Evolutionary conservation across 2,888 invertebrate genomes (phyloP).

Genomic region (Isoperla grammatica): DNA sequence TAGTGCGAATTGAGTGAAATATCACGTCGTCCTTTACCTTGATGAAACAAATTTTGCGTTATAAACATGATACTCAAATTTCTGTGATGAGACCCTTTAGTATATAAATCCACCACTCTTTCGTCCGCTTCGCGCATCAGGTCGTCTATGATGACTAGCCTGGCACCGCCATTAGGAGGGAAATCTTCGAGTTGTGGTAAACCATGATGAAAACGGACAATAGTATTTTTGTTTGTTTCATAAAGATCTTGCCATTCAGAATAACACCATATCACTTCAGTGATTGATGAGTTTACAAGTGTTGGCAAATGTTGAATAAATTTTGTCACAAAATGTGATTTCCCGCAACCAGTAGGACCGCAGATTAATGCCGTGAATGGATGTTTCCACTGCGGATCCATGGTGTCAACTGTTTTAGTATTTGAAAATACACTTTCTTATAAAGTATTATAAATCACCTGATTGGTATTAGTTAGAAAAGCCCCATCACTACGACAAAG

Average conservation of each 20-base stretch:
- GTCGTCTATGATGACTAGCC: constrained; percentile 7
- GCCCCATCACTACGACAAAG: too few species aligned
- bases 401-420: background rate
- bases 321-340: background rate
- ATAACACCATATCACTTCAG: constrained; percentile 5
- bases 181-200: background rate
- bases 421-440: too few species aligned
- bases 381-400: constrained; percentile 7
- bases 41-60: constrained; percentile 33
- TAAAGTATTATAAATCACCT: too few species aligned
- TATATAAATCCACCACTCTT: constrained; percentile 8
- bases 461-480: too few species aligned
- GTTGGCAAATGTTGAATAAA: background rate
- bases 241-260: background rate
- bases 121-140: constrained; percentile 5
- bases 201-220: constrained; percentile 6
- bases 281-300: background rate
- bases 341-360: constrained; percentile 10
- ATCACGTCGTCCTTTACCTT: constrained; percentile 32
- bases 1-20: constrained; percentile 34
- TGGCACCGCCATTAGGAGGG: background rate
- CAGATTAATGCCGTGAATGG: constrained; percentile 9
- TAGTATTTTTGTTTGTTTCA: background rate
- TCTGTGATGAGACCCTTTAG: constrained; percentile 9
- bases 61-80: constrained; percentile 27